Base-by-base conservation (phyloP, 2,113 vertebrate genomes). In the Salvelinus alpinus region DNA sequence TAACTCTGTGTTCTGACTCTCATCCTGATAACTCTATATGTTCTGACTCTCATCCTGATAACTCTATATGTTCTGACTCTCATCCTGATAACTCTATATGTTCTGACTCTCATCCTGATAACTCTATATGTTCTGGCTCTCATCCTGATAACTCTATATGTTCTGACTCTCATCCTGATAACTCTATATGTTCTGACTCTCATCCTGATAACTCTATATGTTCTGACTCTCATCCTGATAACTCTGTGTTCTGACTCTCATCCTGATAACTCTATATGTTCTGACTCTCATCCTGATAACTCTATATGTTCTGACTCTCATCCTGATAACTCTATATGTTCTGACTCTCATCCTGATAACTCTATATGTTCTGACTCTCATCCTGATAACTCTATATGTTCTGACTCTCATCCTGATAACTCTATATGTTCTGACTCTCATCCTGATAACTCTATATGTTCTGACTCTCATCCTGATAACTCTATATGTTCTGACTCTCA, bases 121-220 rank as follows among this genome's bases (percentile, higher is more conserved):
- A 13, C 84, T 82, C 78, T 6, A 27, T 20, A 82, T 74, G 64
- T 88, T 88, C 79, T 77, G 81, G 82, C 82, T 48, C 47, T 1
- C 47, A 48, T 48, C 47, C 47, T 48, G 47, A 1, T 48, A 48
- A 13, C 84, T 82, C 78, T 6, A 27, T 20, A 72, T 29, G 27
- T 29, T 3, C 27, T 27, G 27, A 27, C 27, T 27, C 27, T 0
- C 27, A 27, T 27, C 27, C 27, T 27, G n/a, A n/a, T n/a, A n/a
- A n/a, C n/a, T n/a, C 27, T 27, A 79, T 80, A 81, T 74, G 64
- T 88, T 89, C 79, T 77, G 81, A 83, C 82, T 48, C 47, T 12
- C 47, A 48, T 48, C 47, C 47, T 48, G 47, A 12, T 48, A 48
- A 3, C 84, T 82, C 78, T 5, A 27, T 20, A 82, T 74, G 64